These are phyloP conservation scores for Clarias laeviceps DNA, from an alignment of 2,797 vertebrate genomes.

Conservation along the genomic window DNA sequence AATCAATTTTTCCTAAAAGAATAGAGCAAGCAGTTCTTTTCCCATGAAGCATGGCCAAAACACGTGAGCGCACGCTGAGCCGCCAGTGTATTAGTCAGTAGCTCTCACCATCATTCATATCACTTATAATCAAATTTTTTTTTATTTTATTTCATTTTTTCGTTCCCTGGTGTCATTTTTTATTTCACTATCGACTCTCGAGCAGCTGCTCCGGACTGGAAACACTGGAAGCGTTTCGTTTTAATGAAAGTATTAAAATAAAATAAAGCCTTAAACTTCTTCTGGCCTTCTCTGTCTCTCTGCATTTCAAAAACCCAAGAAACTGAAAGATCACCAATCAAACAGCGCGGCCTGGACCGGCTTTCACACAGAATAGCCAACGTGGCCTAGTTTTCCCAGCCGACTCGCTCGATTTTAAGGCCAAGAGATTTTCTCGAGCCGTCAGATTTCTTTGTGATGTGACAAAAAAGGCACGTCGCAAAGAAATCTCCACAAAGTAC, in stretches of 20 bases:
- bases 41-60: not conserved
- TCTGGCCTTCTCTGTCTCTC: constrained; percentile 10
- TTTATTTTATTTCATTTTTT: constrained; percentile 1
- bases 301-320: constrained; percentile 12
- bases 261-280: constrained; percentile 7
- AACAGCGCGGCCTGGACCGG: constrained; percentile 47
- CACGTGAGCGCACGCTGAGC: not conserved
- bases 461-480: constrained; percentile 21
- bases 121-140: not conserved
- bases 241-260: not conserved
- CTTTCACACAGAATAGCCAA: constrained; percentile 54
- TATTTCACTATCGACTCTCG: not conserved
- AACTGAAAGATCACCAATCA: constrained; percentile 43
- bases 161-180: not conserved
- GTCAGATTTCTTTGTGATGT: constrained; percentile 38
- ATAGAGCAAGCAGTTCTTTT: not conserved
- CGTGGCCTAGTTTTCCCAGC: constrained; percentile 38
- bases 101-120: not conserved
- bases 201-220: not conserved
- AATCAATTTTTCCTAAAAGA: not conserved
- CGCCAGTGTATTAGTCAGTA: not conserved
- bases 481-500: constrained; percentile 36
- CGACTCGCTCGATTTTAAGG: constrained; percentile 27
- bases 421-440: constrained; percentile 27
- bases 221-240: not conserved